A percentile compares a stretch with the other conserved stretches of the same genome.
Conservation (phyloP, 2,888 invertebrate species). For the Cacoxenus indagator region DNA sequence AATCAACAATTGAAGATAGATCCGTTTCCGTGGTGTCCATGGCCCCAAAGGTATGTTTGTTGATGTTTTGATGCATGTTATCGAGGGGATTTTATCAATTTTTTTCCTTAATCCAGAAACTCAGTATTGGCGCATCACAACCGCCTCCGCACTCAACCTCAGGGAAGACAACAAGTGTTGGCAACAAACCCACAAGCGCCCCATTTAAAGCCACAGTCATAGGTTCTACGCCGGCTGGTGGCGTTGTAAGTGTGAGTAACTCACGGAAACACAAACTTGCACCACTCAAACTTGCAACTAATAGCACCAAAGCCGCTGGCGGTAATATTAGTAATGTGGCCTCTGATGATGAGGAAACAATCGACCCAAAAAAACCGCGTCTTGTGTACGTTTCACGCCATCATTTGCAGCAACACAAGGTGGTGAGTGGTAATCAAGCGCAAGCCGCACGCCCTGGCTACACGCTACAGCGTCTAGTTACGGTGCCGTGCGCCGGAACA, state of each 20-base stretch:
- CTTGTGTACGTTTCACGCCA: conserved; percentile 55
- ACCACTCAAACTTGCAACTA: conserved; percentile 52
- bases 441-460: conserved; percentile 30
- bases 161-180: too few species aligned
- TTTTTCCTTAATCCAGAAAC: background rate
- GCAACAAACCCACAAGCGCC: too few species aligned
- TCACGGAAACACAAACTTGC: conserved; percentile 59
- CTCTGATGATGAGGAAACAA: conserved; percentile 18
- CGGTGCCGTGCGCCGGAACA: conserved; percentile 32
- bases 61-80: background rate
- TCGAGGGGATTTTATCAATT: background rate
- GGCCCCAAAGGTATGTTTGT: conserved; percentile 43
- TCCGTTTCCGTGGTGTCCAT: conserved; percentile 47
- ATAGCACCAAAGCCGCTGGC: conserved; percentile 28
- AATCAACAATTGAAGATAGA: conserved; percentile 51
- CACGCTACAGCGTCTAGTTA: conserved; percentile 32
- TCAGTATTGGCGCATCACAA: too few species aligned
- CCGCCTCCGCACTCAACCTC: too few species aligned
- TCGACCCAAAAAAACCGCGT: conserved; percentile 54
- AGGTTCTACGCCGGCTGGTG: background rate
- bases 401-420: background rate
- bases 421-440: conserved; percentile 22
- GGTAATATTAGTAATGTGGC: conserved; percentile 28
- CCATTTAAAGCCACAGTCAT: background rate
- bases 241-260: background rate